A percentile compares a stretch with the other conserved stretches of the same genome.
Evolutionary conservation across 2,888 invertebrate species (phyloP).

Genomic region (Latheticus oryzae): DNA sequence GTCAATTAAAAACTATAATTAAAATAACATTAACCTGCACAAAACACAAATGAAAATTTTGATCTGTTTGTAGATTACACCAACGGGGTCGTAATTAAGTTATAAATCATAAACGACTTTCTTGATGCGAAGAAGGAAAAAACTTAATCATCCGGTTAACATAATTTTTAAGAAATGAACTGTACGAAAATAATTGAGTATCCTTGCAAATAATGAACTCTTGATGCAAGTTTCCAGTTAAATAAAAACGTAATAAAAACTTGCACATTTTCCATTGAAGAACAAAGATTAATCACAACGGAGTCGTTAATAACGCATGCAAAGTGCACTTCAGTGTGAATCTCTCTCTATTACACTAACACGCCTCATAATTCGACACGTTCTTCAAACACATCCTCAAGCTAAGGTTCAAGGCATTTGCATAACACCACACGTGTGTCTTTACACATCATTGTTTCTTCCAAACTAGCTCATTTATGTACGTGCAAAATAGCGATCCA

Average conservation of each 20-base stretch:
- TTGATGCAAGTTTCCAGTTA: too few relatives aligned
- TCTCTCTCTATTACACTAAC: constrained; percentile 24
- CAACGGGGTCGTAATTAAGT: neutral
- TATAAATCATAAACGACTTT: constrained; percentile 4
- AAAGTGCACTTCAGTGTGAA: constrained; percentile 11
- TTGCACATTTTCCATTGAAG: too few relatives aligned
- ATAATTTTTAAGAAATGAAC: too few relatives aligned
- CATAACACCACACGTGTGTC: constrained; percentile 27
- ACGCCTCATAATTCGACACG: constrained; percentile 37
- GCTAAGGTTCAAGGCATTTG: constrained; percentile 41
- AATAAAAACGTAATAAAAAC: too few relatives aligned
- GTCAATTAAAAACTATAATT: constrained; percentile 18
- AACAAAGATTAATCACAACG: neutral
- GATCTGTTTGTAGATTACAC: too few relatives aligned
- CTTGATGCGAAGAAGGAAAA: too few relatives aligned
- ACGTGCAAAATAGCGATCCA: neutral
- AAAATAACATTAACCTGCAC: constrained; percentile 13
- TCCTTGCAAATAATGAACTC: too few relatives aligned
- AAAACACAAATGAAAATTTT: too few relatives aligned
- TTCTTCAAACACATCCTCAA: constrained; percentile 41
- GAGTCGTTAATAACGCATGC: too few relatives aligned
- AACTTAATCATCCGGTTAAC: too few relatives aligned
- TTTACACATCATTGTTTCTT: constrained; percentile 8
- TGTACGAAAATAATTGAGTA: too few relatives aligned
- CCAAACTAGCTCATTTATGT: neutral